These are phyloP conservation scores for Cephalopterus ornatus DNA, from an alignment of 2,113 vertebrate species.

Conservation along the genomic window DNA sequence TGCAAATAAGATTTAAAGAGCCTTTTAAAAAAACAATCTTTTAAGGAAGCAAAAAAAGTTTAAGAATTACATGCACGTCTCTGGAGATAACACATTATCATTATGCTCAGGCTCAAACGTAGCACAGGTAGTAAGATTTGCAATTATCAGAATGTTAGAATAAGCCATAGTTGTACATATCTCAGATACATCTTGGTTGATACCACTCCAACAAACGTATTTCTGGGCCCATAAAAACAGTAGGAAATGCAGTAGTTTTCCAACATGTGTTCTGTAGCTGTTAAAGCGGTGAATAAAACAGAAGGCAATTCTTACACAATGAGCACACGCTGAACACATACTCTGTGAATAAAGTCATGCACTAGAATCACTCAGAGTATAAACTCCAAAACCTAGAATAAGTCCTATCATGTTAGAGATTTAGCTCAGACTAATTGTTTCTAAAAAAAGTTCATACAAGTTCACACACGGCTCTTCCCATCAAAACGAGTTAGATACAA, in stretches of 20 bases:
- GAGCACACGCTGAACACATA: neutral
- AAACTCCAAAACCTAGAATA: neutral
- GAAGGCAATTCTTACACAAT: neutral
- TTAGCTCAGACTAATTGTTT: neutral
- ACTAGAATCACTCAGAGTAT: neutral
- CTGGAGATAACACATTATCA: neutral
- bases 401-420: neutral
- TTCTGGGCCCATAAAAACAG: neutral
- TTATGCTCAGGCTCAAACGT: neutral
- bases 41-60: neutral
- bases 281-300: neutral
- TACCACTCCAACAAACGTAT: neutral
- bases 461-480: neutral
- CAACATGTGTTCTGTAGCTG: neutral
- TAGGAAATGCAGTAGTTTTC: neutral
- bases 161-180: neutral
- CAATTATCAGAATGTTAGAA: neutral
- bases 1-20: neutral
- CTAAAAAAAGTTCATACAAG: neutral
- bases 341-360: neutral
- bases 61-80: neutral
- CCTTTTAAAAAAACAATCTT: neutral
- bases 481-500: neutral
- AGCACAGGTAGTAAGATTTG: neutral
- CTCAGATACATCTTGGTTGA: neutral